Conservation (phyloP, 2,113 vertebrate species). For the Prinia subflava region DNA sequence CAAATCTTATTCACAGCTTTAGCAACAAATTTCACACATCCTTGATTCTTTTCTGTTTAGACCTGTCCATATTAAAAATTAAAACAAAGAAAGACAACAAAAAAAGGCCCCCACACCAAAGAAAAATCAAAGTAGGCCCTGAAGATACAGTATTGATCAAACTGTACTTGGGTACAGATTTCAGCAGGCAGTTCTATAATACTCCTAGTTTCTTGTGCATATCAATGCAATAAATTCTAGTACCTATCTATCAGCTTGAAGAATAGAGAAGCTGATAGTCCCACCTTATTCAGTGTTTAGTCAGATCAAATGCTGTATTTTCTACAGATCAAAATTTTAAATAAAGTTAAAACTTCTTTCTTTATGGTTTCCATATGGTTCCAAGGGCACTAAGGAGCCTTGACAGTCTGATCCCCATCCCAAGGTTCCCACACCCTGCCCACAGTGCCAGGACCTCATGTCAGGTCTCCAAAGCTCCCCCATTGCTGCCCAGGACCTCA, state of each 20-base stretch:
- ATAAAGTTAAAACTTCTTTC: not conserved
- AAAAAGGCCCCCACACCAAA: not conserved
- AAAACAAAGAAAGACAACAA: not conserved
- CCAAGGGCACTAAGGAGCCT: not conserved
- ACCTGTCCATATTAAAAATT: not conserved
- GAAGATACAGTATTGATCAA: not conserved
- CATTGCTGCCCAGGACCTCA: rapidly evolving
- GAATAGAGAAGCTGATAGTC: not conserved
- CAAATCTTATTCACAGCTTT: not conserved
- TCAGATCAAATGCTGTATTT: not conserved
- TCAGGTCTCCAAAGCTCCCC: rapidly evolving
- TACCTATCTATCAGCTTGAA: not conserved
- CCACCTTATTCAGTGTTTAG: not conserved
- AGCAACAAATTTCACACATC: not conserved
- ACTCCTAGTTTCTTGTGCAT: not conserved
- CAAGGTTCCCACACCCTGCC: rapidly evolving
- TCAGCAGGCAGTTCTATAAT: not conserved
- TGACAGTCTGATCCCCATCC: rapidly evolving
- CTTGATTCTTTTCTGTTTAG: not conserved
- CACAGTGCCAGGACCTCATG: not conserved
- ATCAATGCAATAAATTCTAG: not conserved
- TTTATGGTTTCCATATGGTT: not conserved
- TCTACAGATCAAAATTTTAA: not conserved
- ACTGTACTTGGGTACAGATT: not conserved
- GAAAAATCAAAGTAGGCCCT: not conserved